Conservation (phyloP, 2,113 vertebrate species). For the Tachysurus vachellii region DNA sequence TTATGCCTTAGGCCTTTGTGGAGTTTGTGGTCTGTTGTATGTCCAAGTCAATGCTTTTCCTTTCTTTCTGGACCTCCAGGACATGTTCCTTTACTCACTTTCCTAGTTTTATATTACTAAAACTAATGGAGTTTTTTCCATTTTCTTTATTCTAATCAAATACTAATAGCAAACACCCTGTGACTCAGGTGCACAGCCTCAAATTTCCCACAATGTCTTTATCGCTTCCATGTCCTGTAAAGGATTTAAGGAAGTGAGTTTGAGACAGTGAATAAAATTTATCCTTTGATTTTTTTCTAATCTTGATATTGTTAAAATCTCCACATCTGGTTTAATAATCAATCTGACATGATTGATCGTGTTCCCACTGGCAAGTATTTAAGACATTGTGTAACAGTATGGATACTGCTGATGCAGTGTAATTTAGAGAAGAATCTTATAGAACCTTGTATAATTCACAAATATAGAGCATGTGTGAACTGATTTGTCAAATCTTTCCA, state of each 20-base stretch:
- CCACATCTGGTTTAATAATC: not conserved
- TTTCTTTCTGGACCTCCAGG: not conserved
- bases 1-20: not conserved
- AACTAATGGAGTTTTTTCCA: not conserved
- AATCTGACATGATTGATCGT: not conserved
- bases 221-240: not conserved
- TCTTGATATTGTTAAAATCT: not conserved
- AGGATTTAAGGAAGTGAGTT: not conserved
- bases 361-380: not conserved
- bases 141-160: not conserved
- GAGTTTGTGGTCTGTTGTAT: not conserved
- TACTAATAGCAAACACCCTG: not conserved
- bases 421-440: not conserved
- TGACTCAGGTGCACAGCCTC: not conserved
- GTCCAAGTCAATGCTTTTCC: not conserved
- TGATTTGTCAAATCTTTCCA: not conserved
- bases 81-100: not conserved
- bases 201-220: not conserved
- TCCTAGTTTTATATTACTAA: too few relatives aligned
- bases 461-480: not conserved
- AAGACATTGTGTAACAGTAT: not conserved
- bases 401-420: not conserved
- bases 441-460: not conserved
- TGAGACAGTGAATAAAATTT: not conserved
- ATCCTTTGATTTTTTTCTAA: not conserved